These are phyloP conservation scores for Heliornis fulica DNA, from an alignment of 2,113 vertebrate species.

Conservation along the genomic window DNA sequence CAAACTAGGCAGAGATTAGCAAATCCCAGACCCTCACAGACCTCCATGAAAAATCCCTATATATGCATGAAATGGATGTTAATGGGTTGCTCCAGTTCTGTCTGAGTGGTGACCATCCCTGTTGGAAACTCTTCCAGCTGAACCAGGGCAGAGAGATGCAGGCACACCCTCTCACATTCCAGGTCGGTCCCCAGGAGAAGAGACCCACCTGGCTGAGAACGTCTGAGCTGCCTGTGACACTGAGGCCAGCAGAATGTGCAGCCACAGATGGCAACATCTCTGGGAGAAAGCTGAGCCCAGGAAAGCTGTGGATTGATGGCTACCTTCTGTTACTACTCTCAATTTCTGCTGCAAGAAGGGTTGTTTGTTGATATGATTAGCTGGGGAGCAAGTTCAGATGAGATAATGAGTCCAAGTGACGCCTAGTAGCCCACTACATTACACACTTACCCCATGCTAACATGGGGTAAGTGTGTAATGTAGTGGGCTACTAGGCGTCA, in stretches of 20 bases:
- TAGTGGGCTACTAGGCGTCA: neutral
- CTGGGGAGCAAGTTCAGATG: neutral
- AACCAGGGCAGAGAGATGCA: neutral
- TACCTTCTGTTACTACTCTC: neutral
- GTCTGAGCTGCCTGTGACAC: neutral
- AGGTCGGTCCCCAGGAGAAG: neutral
- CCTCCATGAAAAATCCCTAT: neutral
- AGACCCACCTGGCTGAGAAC: neutral
- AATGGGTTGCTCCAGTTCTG: neutral
- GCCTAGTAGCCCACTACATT: no score
- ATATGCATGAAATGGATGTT: neutral
- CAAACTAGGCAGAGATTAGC: neutral
- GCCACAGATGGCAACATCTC: neutral
- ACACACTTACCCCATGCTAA: no score
- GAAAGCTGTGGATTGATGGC: neutral
- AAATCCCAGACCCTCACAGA: neutral
- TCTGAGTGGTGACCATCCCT: neutral
- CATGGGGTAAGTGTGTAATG: accelerated
- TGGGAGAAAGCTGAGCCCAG: neutral
- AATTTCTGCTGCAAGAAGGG: neutral
- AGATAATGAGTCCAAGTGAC: no score
- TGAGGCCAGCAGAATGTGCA: neutral
- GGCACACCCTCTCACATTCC: neutral
- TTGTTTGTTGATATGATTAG: neutral
- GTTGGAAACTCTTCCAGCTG: neutral